Percentiles rank a stretch among this genome's conserved stretches.
These are phyloP conservation scores for Nomada hirtipes DNA, from an alignment of 2,888 invertebrate genomes.

Conservation along the genomic window DNA sequence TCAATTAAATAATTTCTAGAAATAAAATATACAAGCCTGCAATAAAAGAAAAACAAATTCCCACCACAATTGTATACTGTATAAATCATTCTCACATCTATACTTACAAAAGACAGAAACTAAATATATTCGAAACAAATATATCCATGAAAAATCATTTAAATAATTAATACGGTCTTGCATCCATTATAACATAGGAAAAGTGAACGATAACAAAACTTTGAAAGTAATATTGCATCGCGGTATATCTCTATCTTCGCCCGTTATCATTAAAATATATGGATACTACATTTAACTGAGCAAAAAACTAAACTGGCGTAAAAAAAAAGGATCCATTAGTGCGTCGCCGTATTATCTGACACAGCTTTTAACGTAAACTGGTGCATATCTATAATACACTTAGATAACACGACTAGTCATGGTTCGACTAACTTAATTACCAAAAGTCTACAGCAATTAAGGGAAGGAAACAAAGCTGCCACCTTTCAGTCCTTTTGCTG, in stretches of 20 bases:
- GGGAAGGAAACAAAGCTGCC: neutral
- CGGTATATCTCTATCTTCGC: neutral
- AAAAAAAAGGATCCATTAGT: slow-evolving; percentile 11
- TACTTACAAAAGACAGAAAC: too few relatives aligned
- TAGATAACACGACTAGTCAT: slow-evolving; percentile 28
- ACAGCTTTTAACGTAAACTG: neutral
- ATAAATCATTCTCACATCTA: neutral
- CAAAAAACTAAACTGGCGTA: neutral
- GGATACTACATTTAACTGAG: too few relatives aligned
- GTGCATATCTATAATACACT: slow-evolving; percentile 4
- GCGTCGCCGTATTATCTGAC: neutral
- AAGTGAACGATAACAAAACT: neutral
- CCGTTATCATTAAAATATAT: neutral
- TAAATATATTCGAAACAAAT: neutral
- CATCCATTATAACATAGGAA: neutral
- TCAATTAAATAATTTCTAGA: too few relatives aligned
- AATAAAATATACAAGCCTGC: too few relatives aligned
- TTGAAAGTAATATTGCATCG: neutral
- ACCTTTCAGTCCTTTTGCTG: neutral
- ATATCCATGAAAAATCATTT: too few relatives aligned
- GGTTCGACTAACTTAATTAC: slow-evolving; percentile 14
- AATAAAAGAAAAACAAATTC: neutral
- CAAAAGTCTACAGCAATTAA: slow-evolving; percentile 27
- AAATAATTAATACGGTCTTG: neutral
- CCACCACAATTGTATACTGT: neutral